These are phyloP conservation scores for Oryctes rhinoceros DNA, from an alignment of 1,140 invertebrate species.

Conservation along the genomic window DNA sequence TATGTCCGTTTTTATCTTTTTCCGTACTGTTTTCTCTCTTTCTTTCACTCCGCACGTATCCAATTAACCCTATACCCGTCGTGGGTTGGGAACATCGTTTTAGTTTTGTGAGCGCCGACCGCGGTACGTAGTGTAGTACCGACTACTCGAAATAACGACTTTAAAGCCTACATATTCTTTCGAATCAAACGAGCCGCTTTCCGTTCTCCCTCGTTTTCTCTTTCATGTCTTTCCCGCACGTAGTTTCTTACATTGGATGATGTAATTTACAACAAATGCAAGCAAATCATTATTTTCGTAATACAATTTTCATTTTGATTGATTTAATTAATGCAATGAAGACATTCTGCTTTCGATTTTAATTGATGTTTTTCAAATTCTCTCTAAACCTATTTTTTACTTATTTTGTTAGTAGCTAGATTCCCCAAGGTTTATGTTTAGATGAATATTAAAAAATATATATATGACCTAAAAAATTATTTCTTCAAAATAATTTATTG, in stretches of 20 bases:
- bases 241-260: neutral
- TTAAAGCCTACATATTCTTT: constrained; percentile 32
- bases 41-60: constrained; percentile 31
- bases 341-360: too few species aligned
- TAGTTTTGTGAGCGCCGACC: constrained; percentile 26
- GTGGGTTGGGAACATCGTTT: constrained; percentile 22
- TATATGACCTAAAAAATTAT: too few species aligned
- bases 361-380: too few species aligned
- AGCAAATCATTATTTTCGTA: too few species aligned
- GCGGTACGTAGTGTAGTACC: neutral
- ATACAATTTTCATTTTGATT: too few species aligned
- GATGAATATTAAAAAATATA: too few species aligned
- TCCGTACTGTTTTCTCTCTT: constrained; percentile 20
- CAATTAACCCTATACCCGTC: constrained; percentile 29
- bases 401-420: too few species aligned
- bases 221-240: neutral
- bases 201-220: neutral
- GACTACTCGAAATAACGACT: constrained; percentile 23
- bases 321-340: too few species aligned
- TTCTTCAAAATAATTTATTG: too few species aligned
- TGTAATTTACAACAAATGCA: too few species aligned
- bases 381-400: too few species aligned
- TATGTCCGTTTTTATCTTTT: constrained; percentile 36
- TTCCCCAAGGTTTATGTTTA: too few species aligned
- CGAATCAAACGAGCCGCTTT: constrained; percentile 31